Evolutionary conservation across 2,113 vertebrate genomes (phyloP).

Genomic region (Pimephales promelas): DNA sequence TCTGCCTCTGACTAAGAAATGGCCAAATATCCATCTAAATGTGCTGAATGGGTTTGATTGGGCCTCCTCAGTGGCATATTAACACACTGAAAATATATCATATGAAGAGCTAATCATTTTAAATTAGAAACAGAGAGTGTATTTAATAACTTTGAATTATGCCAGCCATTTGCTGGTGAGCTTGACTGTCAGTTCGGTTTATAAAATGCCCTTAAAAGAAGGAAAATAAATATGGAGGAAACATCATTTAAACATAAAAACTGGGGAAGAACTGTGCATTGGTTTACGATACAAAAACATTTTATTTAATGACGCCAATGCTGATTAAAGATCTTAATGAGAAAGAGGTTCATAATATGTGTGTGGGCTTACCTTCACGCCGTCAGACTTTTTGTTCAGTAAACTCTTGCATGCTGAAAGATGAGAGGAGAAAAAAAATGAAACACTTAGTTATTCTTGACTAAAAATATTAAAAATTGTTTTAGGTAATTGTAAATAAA

Average conservation of each 20-base stretch:
- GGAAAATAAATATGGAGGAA: neutral
- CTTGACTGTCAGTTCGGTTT: conserved; percentile 1
- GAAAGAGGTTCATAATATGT: neutral
- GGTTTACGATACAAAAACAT: conserved; percentile 13
- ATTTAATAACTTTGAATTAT: neutral
- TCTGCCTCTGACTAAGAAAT: conserved; percentile 21
- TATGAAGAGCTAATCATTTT: neutral
- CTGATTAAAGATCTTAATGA: conserved; percentile 15
- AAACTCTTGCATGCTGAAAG: conserved; percentile 96
- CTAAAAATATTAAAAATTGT: neutral
- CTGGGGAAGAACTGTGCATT: conserved; percentile 26
- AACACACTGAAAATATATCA: neutral
- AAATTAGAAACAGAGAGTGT: neutral
- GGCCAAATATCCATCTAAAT: neutral
- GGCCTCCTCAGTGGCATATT: neutral
- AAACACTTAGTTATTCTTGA: conserved; percentile 3
- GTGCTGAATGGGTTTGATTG: neutral
- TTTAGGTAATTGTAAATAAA: neutral
- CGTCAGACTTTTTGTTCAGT: conserved; percentile 97
- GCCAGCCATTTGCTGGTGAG: conserved; percentile 11
- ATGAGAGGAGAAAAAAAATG: conserved; percentile 63
- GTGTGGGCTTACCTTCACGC: conserved; percentile 90
- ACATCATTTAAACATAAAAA: conserved; percentile 18
- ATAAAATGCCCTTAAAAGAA: neutral
- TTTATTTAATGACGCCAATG: neutral